Evolutionary conservation across 1,140 invertebrate genomes (phyloP).

Genomic region (Pseudoatta argentina): DNA sequence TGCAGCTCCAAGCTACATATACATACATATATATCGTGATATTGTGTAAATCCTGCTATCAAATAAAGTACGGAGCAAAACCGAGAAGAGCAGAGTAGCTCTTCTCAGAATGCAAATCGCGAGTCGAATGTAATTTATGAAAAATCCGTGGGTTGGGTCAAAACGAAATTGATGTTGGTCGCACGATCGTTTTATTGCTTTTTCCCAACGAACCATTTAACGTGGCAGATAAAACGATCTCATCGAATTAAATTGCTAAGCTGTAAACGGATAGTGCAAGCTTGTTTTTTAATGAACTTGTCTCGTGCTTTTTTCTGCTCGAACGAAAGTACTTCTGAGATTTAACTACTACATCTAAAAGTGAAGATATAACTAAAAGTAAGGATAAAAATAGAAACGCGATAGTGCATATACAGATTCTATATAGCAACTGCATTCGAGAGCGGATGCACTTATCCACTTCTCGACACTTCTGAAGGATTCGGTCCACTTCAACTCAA

Average conservation of each 20-base stretch:
- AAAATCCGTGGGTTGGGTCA: conserved; percentile 27
- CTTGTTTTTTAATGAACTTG: conserved; percentile 29
- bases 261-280: conserved; percentile 13
- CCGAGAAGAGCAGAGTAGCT: neutral
- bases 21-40: neutral
- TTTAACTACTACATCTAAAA: conserved; percentile 30
- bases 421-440: neutral
- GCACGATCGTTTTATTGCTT: conserved; percentile 7
- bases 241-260: conserved; percentile 20
- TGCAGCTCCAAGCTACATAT: neutral
- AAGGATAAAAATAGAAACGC: conserved; percentile 30
- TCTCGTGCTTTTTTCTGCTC: neutral
- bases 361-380: conserved; percentile 18
- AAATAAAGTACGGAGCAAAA: conserved; percentile 39
- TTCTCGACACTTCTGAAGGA: conserved; percentile 51
- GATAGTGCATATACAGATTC: conserved; percentile 19
- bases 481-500: conserved; percentile 45
- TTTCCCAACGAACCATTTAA: conserved; percentile 1
- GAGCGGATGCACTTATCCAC: conserved; percentile 54
- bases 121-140: conserved; percentile 52
- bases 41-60: conserved; percentile 29
- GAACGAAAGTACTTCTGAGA: neutral
- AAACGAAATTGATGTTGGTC: conserved; percentile 29
- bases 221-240: neutral
- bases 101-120: conserved; percentile 42